Evolutionary conservation across 2,888 invertebrate genomes (phyloP).

Genomic region (Halictus quadricinctus): DNA sequence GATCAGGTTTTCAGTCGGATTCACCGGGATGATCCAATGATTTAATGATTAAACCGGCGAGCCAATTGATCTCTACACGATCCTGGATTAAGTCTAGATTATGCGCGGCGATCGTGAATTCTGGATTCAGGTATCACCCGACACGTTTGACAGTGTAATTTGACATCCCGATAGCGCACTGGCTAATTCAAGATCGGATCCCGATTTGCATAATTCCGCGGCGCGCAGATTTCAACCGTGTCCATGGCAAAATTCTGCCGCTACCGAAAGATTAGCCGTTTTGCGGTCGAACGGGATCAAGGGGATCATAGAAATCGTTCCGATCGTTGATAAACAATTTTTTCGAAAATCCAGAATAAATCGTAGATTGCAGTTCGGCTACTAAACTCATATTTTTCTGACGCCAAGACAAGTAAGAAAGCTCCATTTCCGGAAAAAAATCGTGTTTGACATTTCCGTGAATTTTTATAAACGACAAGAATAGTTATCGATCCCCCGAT

Average conservation of each 20-base stretch:
- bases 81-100: conserved; percentile 54
- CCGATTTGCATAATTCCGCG: conserved; percentile 13
- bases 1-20: conserved; percentile 51
- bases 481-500: too few relatives aligned
- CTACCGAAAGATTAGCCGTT: background rate
- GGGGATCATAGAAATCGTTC: background rate
- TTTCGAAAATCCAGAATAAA: background rate
- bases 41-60: conserved; percentile 52
- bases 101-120: conserved; percentile 49
- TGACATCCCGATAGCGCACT: conserved; percentile 24
- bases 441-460: too few relatives aligned
- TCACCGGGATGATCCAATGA: conserved; percentile 52
- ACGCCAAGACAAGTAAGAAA: too few relatives aligned
- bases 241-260: background rate
- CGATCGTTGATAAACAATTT: background rate
- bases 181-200: conserved; percentile 29
- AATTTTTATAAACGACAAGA: too few relatives aligned
- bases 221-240: background rate
- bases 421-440: too few relatives aligned
- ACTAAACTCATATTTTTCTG: too few relatives aligned
- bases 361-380: too few relatives aligned
- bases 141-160: conserved; percentile 43
- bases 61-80: conserved; percentile 44
- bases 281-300: background rate
- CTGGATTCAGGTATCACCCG: conserved; percentile 27